phyloP scores from a whole-genome alignment of 2,797 vertebrate genomes.

The Molossus molossus region DNA sequence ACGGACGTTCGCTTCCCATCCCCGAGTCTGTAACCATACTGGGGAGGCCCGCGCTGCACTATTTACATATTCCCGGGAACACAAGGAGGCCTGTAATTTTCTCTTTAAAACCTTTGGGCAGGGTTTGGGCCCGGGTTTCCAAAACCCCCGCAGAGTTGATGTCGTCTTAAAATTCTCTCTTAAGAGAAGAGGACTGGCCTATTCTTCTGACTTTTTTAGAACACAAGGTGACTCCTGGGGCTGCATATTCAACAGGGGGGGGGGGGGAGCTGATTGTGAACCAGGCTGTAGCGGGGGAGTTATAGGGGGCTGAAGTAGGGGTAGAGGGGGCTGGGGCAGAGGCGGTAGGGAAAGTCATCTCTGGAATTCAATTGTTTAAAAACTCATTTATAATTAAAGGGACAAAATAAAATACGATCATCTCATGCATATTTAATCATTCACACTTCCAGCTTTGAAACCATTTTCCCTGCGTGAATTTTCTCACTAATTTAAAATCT shows the following conservation, averaged over 20 bases:
- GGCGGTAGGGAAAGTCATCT: slow-evolving; percentile 59
- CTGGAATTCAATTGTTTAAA: slow-evolving; percentile 84
- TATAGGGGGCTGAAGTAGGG: not conserved
- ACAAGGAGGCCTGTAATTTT: slow-evolving; percentile 75
- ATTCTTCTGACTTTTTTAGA: slow-evolving; percentile 75
- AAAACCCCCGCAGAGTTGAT: slow-evolving; percentile 68
- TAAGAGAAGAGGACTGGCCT: slow-evolving; percentile 63
- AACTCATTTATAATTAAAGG: slow-evolving; percentile 88
- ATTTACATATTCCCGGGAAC: slow-evolving; percentile 79
- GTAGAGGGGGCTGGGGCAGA: not conserved
- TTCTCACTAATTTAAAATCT: slow-evolving; percentile 75
- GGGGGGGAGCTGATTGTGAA: slow-evolving; percentile 54
- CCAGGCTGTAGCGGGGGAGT: not conserved
- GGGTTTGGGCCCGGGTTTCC: slow-evolving; percentile 67
- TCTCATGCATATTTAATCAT: slow-evolving; percentile 83
- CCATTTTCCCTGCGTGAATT: slow-evolving; percentile 80
- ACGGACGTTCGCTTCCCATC: not conserved
- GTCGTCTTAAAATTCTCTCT: slow-evolving; percentile 72
- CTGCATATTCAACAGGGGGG: slow-evolving; percentile 63
- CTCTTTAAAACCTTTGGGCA: slow-evolving; percentile 69
- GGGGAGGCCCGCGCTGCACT: not conserved
- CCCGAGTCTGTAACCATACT: not conserved
- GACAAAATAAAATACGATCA: slow-evolving; percentile 86
- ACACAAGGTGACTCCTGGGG: slow-evolving; percentile 72
- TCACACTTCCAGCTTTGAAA: slow-evolving; percentile 81